Evolutionary conservation across 2,113 vertebrate species (phyloP).

Genomic region (Hemichromis elongatus): DNA sequence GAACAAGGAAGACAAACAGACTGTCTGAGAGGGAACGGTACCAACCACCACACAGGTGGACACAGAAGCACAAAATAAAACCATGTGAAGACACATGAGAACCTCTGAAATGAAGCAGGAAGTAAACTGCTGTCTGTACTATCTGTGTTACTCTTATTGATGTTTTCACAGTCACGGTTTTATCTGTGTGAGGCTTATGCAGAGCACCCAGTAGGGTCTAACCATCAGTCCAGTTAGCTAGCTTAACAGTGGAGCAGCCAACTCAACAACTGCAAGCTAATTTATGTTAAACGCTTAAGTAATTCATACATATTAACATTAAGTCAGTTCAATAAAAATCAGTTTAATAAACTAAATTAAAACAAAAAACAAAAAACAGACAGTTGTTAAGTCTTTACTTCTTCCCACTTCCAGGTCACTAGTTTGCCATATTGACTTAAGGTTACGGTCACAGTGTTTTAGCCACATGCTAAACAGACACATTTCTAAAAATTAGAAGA

Average conservation of each 20-base stretch:
- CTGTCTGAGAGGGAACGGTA: not conserved
- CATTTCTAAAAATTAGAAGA: not conserved
- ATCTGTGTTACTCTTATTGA: rapidly evolving
- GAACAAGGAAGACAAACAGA: not conserved
- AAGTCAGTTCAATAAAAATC: no score
- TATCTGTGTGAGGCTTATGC: not conserved
- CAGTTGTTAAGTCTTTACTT: not conserved
- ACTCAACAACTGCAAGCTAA: not conserved
- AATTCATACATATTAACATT: not conserved
- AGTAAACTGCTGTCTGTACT: not conserved
- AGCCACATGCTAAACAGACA: not conserved
- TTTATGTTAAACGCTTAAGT: not conserved
- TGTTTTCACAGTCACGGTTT: not conserved
- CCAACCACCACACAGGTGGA: not conserved
- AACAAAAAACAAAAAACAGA: not conserved
- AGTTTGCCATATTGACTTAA: not conserved
- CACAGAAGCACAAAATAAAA: not conserved
- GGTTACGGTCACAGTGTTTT: not conserved
- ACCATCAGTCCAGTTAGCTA: not conserved
- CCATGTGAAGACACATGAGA: not conserved
- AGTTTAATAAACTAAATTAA: not conserved
- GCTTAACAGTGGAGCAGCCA: not conserved
- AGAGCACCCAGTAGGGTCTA: not conserved
- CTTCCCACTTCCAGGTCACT: not conserved
- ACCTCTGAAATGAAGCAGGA: not conserved